Conservation (phyloP, 2,113 vertebrate genomes). For the Australoheros scitulus region DNA sequence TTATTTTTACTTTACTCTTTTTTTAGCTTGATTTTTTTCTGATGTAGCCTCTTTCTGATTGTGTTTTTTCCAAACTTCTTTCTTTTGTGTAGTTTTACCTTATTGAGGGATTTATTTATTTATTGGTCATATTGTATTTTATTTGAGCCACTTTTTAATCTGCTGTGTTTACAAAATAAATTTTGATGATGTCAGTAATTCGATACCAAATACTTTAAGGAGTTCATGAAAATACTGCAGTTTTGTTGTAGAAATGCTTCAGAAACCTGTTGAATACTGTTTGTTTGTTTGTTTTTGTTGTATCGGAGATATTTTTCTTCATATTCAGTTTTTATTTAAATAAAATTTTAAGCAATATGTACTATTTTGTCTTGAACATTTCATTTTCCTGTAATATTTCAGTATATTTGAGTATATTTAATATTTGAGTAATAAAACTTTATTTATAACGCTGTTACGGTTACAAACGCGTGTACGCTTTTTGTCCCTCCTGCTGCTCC, state of each 20-base stretch:
- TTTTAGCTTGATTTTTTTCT: not conserved
- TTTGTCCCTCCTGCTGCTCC: constrained; percentile 19
- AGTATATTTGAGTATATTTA: too few species aligned
- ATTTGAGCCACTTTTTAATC: not conserved
- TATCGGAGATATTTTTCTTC: too few species aligned
- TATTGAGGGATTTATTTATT: not conserved
- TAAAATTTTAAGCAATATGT: too few species aligned
- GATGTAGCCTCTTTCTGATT: not conserved
- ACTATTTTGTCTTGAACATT: too few species aligned
- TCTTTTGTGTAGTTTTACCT: not conserved
- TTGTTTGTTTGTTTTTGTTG: too few species aligned
- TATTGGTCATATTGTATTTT: not conserved
- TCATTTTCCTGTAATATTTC: too few species aligned
- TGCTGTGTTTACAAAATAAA: not conserved
- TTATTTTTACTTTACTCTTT: not conserved
- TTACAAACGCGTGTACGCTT: accelerated
- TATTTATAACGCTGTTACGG: too few species aligned
- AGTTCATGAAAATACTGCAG: not conserved
- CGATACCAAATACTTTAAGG: not conserved
- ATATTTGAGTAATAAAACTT: too few species aligned
- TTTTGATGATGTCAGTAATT: not conserved
- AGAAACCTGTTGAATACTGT: too few species aligned
- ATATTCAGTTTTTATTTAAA: too few species aligned
- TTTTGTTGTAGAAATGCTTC: too few species aligned
- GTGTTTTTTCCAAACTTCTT: not conserved